phyloP scores from a whole-genome alignment of 2,888 invertebrate genomes.

The Sinopyrophorus schimmeli region DNA sequence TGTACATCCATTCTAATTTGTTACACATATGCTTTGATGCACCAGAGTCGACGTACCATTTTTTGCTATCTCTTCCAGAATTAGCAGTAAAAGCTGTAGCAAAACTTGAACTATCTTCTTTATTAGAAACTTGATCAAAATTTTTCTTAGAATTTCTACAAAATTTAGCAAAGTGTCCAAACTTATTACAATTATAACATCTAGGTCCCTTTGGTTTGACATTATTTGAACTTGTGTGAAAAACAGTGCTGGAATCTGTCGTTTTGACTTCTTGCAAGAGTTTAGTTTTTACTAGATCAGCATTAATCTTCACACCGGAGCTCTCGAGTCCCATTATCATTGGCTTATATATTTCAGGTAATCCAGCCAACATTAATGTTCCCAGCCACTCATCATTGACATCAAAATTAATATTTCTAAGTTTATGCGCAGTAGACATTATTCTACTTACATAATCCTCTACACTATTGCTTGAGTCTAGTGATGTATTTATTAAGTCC shows the following conservation, averaged over 20 bases:
- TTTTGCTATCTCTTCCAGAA: too few species aligned
- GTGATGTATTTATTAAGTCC: slow-evolving; percentile 36
- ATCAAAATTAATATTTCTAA: slow-evolving; percentile 38
- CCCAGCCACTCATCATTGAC: slow-evolving; percentile 42
- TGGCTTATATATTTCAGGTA: slow-evolving; percentile 41
- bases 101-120: too few species aligned
- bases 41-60: too few species aligned
- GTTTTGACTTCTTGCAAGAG: slow-evolving; percentile 35
- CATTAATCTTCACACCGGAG: slow-evolving; percentile 38
- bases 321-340: slow-evolving; percentile 42
- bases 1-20: too few species aligned
- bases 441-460: slow-evolving; percentile 42
- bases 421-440: slow-evolving; percentile 40
- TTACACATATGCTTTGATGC: too few species aligned
- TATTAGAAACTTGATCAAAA: too few species aligned
- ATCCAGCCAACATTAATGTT: slow-evolving; percentile 40
- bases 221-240: slow-evolving; percentile 1
- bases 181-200: slow-evolving; percentile 6
- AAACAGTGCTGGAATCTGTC: slow-evolving; percentile 1
- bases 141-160: too few species aligned
- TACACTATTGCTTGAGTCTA: slow-evolving; percentile 37
- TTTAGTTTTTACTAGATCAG: slow-evolving; percentile 42
- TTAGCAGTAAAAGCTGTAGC: too few species aligned
- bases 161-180: too few species aligned
- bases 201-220: slow-evolving; percentile 4